phyloP scores from a whole-genome alignment of 2,888 invertebrate genomes.

The Minunthozetes semirufus region DNA sequence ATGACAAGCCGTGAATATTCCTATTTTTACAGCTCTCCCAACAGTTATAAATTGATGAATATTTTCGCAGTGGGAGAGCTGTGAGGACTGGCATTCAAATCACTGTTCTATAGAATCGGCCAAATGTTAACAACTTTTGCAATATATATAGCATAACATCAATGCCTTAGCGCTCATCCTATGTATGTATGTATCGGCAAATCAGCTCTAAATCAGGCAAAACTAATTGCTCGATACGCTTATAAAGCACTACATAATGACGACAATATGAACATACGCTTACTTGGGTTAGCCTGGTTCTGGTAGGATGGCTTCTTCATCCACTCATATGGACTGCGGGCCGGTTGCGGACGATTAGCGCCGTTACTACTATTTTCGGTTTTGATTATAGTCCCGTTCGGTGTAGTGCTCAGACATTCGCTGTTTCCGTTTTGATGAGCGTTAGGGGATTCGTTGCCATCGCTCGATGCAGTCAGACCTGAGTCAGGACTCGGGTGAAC shows the following conservation, averaged over 20 bases:
- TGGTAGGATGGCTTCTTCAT: conserved; percentile 84
- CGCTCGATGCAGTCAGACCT: conserved; percentile 54
- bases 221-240: background rate
- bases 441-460: conserved; percentile 47
- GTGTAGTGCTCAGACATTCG: background rate
- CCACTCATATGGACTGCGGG: conserved; percentile 80
- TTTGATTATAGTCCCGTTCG: conserved; percentile 5
- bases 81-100: background rate
- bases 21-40: conserved; percentile 28
- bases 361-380: conserved; percentile 53
- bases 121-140: conserved; percentile 20
- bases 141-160: conserved; percentile 13
- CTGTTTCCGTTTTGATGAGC: conserved; percentile 44
- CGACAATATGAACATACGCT: conserved; percentile 42
- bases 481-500: conserved; percentile 45
- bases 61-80: conserved; percentile 21
- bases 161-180: background rate
- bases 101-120: conserved; percentile 14
- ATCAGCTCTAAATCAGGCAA: background rate
- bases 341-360: conserved; percentile 59
- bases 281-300: conserved; percentile 76
- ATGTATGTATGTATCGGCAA: background rate
- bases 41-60: conserved; percentile 25
- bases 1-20: conserved; percentile 28
- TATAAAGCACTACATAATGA: background rate